These are phyloP conservation scores for Dromococcyx pavoninus DNA, from an alignment of 2,797 vertebrate genomes.

Conservation along the genomic window DNA sequence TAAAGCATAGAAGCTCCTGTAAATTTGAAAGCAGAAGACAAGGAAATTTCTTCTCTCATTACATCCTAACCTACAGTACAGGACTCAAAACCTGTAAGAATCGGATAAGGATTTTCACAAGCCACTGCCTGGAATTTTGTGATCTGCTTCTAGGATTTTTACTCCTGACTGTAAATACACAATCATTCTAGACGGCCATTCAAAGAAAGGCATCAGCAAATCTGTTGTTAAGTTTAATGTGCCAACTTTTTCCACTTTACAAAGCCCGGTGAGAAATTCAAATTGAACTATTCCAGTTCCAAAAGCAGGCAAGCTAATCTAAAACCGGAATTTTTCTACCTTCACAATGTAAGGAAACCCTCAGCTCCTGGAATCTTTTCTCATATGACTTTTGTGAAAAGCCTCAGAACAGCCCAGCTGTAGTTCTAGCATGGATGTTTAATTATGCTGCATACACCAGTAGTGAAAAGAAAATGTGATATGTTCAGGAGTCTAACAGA, in stretches of 20 bases:
- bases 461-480: not conserved
- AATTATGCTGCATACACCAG: fast-evolving
- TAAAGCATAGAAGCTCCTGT: not conserved
- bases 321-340: not conserved
- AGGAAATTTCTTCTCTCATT: not conserved
- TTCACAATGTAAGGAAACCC: not conserved
- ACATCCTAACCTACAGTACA: not conserved
- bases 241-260: not conserved
- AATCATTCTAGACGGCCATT: not conserved
- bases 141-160: not conserved
- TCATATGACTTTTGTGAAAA: not conserved
- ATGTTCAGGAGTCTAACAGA: not conserved
- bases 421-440: not conserved
- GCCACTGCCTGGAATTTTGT: not conserved
- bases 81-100: not conserved
- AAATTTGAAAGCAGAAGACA: not conserved
- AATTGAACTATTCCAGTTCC: not conserved
- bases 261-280: not conserved
- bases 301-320: not conserved
- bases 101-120: not conserved
- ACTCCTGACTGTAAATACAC: not conserved
- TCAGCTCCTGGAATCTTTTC: not conserved
- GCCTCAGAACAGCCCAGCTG: not conserved
- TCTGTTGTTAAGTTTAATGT: not conserved
- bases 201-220: not conserved